Percentiles rank a stretch among this genome's conserved stretches.
Evolutionary conservation across 1,140 invertebrate genomes (phyloP).

Genomic region (Halesus radiatus): DNA sequence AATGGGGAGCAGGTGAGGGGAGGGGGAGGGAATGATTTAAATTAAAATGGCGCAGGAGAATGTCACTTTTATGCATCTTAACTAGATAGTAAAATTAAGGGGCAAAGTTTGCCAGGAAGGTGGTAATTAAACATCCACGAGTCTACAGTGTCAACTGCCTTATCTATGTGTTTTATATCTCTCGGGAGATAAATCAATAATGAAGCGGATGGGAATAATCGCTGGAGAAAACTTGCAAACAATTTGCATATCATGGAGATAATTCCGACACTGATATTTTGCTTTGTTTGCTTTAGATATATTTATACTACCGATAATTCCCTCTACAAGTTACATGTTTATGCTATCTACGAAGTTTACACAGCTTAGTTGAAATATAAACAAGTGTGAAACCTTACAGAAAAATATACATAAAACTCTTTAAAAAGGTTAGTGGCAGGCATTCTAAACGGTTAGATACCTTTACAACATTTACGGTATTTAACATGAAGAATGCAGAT

Average conservation of each 20-base stretch:
- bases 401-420: no score
- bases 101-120: slow-evolving; percentile 56
- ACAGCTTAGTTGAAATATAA: no score
- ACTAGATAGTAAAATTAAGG: slow-evolving; percentile 59
- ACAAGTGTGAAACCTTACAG: no score
- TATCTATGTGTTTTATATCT: slow-evolving; percentile 57
- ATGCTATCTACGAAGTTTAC: no score
- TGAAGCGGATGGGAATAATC: slow-evolving; percentile 13
- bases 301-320: no score
- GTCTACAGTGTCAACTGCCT: slow-evolving; percentile 56
- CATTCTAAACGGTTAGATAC: no score
- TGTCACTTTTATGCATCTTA: slow-evolving; percentile 59
- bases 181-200: slow-evolving; percentile 54
- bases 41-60: slow-evolving; percentile 58
- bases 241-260: slow-evolving; percentile 41
- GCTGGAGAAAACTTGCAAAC: slow-evolving; percentile 10
- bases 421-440: no score
- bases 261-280: slow-evolving; percentile 1
- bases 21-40: slow-evolving; percentile 55
- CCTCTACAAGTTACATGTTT: no score
- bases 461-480: no score
- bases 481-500: no score
- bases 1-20: slow-evolving; percentile 1
- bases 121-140: slow-evolving; percentile 58
- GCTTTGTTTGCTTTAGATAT: neutral